Base-by-base conservation (phyloP, 2,113 vertebrate genomes). In the Eulemur rufifrons region DNA sequence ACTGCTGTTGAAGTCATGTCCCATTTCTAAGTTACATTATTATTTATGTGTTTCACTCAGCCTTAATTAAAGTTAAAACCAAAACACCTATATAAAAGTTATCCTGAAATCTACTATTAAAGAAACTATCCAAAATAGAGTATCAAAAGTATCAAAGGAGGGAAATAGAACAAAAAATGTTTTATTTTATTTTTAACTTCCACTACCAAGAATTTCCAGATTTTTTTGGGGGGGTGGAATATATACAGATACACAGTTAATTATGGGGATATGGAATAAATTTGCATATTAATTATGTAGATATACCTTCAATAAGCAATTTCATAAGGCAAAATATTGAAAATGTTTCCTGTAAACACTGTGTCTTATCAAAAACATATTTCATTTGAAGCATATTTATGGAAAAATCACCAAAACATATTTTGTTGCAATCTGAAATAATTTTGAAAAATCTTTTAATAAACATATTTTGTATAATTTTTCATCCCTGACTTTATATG, bases 171-270 rank as follows among this genome's bases (percentile, higher is more conserved):
- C 59, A 47, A 47, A 15, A 4, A 23, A 39, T 9, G 13, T 11
- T 83, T 90, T 76, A 20, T 80, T 90, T 69, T 78, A 76, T 94
- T 87, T 96, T 94, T 54, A 85, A 66, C 66, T 95, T 78, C 8
- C 7, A 71, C 39, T 81, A 47, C 29, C 9, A 95, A 86, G 23
- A 85, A 78, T 92, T 83, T 86, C 5, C 29, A 94, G 45, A n/a
- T 13, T 2, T 87, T 77, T 52, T 25, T 4, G 7, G 21, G 47
- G 47, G 1, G 27, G 1, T 25, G 32, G 37, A 93, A 0, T 91
- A 34, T 54, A 50, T 14, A 69, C 6, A 76, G 34, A 81, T 42
- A 27, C 5, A 37, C 11, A 89, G 17, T 23, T 66, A 73, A 34
- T 76, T 87, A 50, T 23, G 37, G 87, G 15, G 13, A 63, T 4